These are phyloP conservation scores for Argentina silus DNA, from an alignment of 2,797 vertebrate genomes.

Conservation along the genomic window DNA sequence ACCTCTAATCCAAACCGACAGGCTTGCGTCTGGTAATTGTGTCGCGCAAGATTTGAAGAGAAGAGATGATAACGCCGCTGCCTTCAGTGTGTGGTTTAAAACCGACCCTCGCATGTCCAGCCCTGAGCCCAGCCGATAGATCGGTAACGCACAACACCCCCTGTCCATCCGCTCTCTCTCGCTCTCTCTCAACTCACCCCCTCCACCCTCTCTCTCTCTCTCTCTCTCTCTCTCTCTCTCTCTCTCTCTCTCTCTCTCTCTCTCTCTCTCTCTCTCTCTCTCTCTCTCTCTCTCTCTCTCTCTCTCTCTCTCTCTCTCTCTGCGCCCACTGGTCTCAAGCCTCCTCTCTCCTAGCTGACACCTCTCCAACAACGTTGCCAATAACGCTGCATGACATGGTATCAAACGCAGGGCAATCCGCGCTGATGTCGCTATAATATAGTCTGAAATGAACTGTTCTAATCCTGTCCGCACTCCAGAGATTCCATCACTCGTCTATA, in stretches of 20 bases:
- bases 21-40: constrained; percentile 50
- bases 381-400: no score
- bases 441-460: neutral
- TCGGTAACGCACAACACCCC: constrained; percentile 56
- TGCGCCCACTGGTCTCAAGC: neutral
- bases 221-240: constrained; percentile 38
- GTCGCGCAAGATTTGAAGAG: constrained; percentile 54
- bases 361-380: neutral
- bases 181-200: constrained; percentile 34
- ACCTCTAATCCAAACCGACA: constrained; percentile 44
- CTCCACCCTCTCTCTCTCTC: neutral
- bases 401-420: neutral
- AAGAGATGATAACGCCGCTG: neutral
- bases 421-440: neutral
- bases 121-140: neutral
- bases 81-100: constrained; percentile 32
- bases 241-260: neutral
- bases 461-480: neutral
- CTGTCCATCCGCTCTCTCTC: constrained; percentile 5
- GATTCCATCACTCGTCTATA: neutral
- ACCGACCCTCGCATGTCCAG: constrained; percentile 69
- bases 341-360: neutral
- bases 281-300: constrained; percentile 4
- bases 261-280: constrained; percentile 37
- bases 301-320: constrained; percentile 33